Conservation (phyloP, 2,797 vertebrate genomes). For the Pterois miles region DNA sequence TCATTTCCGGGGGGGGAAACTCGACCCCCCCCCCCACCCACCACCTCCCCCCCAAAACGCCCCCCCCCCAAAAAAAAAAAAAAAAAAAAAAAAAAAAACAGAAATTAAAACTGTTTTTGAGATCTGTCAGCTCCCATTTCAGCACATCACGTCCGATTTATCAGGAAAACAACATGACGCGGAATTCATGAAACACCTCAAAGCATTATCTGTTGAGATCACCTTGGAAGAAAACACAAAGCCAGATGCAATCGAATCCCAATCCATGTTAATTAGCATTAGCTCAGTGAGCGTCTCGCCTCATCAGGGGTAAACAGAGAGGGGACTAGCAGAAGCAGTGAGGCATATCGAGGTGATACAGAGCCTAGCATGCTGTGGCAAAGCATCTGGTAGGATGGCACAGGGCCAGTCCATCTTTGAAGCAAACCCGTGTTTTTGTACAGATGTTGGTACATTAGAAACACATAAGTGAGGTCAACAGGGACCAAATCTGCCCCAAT, state of each 20-base stretch:
- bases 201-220: conserved; percentile 29
- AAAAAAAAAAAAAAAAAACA: too few species aligned
- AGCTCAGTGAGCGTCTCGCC: conserved; percentile 49
- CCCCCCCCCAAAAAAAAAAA: too few species aligned
- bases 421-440: conserved; percentile 43
- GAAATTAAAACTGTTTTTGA: too few species aligned
- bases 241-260: conserved; percentile 59
- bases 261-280: conserved; percentile 70
- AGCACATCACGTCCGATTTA: neutral
- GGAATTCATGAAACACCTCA: conserved; percentile 11
- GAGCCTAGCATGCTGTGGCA: conserved; percentile 28
- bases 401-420: conserved; percentile 28
- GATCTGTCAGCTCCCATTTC: neutral
- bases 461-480: conserved; percentile 40
- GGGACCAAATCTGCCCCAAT: conserved; percentile 15
- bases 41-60: too few species aligned
- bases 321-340: conserved; percentile 27
- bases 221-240: conserved; percentile 22
- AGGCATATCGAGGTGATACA: conserved; percentile 51
- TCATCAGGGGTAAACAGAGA: conserved; percentile 41
- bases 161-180: neutral
- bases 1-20: too few species aligned
- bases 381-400: conserved; percentile 76
- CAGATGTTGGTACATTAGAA: conserved; percentile 60
- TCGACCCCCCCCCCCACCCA: too few species aligned